phyloP scores from a whole-genome alignment of 2,113 vertebrate species.

The Athene noctua region DNA sequence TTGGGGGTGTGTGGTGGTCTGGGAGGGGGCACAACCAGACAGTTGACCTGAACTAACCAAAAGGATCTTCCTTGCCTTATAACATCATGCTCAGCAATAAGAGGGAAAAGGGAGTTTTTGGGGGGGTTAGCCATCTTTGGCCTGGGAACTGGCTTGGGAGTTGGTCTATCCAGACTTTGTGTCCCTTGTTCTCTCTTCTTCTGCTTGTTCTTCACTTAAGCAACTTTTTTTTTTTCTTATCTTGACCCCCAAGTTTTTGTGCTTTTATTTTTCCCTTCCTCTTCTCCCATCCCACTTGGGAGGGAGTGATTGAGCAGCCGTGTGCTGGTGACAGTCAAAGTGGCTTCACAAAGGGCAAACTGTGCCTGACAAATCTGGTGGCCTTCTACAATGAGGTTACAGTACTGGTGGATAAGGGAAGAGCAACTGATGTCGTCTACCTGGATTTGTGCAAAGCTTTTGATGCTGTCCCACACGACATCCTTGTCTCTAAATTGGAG shows the following conservation, averaged over 20 bases:
- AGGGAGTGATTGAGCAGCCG: fast-evolving
- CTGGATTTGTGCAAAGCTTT: no score
- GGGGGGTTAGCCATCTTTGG: background rate
- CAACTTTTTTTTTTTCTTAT: background rate
- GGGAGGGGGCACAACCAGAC: fast-evolving
- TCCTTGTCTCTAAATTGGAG: no score
- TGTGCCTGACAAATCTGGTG: no score
- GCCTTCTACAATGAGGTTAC: no score
- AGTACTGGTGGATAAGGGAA: no score
- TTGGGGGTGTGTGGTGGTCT: background rate
- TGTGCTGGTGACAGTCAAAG: no score
- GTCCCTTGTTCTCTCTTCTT: background rate
- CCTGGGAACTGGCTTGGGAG: fast-evolving
- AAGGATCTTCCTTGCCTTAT: background rate
- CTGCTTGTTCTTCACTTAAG: background rate
- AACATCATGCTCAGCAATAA: fast-evolving
- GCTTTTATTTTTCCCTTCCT: background rate
- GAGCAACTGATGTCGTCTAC: no score
- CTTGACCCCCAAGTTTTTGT: background rate
- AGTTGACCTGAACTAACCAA: no score
- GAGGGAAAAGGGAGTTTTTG: background rate
- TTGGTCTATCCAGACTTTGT: background rate
- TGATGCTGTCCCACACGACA: no score
- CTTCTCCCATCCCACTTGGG: background rate
- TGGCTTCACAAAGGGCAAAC: no score